These are phyloP conservation scores for Schizopygopsis malacanthus DNA, from an alignment of 2,797 vertebrate species.

Conservation along the genomic window DNA sequence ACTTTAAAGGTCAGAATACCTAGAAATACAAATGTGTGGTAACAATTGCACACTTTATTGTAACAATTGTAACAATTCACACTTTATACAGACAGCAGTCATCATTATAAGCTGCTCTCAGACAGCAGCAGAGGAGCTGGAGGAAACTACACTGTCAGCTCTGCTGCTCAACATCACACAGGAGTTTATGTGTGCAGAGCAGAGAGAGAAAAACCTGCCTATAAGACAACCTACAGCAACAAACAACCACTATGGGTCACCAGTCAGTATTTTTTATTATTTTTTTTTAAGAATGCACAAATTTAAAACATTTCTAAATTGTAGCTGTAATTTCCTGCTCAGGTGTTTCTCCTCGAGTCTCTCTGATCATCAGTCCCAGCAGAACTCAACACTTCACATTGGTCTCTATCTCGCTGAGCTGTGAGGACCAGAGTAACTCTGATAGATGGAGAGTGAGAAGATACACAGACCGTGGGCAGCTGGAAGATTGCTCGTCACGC, in stretches of 20 bases:
- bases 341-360: conserved; percentile 1
- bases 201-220: background rate
- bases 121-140: conserved; percentile 35
- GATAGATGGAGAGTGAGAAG: conserved; percentile 32
- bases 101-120: background rate
- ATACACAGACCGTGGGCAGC: background rate
- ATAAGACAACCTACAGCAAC: background rate
- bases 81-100: background rate
- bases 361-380: conserved; percentile 6
- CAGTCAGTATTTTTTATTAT: background rate
- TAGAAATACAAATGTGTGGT: background rate
- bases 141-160: conserved; percentile 18
- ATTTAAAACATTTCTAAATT: background rate
- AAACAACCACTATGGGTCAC: background rate
- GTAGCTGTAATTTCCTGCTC: background rate
- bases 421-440: conserved; percentile 19
- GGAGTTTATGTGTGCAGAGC: background rate
- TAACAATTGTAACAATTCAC: background rate
- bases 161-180: background rate
- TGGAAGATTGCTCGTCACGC: background rate
- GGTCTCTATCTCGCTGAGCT: conserved; percentile 9
- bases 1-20: background rate
- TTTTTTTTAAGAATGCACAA: background rate
- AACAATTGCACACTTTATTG: background rate
- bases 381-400: conserved; percentile 22